Conservation (phyloP, 2,888 invertebrate genomes). For the Tricholauxania praeusta region DNA sequence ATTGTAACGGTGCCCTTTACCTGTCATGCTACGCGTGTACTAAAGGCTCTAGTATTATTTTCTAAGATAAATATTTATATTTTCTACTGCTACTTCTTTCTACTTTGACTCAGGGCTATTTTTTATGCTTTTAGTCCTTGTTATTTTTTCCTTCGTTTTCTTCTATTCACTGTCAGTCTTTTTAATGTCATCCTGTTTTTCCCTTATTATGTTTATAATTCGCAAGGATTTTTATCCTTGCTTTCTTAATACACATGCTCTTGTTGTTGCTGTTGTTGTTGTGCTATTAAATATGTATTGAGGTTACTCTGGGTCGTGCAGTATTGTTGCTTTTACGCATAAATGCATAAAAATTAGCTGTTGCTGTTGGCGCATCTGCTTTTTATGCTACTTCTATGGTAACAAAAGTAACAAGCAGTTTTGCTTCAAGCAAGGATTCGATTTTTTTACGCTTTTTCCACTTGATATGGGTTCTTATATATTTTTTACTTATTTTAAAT, state of each 20-base stretch:
- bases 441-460: too few species aligned
- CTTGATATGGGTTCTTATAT: too few species aligned
- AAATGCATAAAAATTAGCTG: too few species aligned
- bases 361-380: conserved; percentile 35
- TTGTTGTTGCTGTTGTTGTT: conserved; percentile 15
- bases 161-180: conserved; percentile 1
- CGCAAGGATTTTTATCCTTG: conserved; percentile 42
- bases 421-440: too few species aligned
- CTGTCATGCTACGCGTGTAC: not conserved
- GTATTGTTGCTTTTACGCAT: conserved; percentile 19
- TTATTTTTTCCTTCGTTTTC: conserved; percentile 27
- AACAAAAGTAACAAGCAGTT: too few species aligned
- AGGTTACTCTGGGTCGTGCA: conserved; percentile 29
- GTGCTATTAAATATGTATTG: conserved; percentile 29
- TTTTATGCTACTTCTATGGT: conserved; percentile 1
- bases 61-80: not conserved
- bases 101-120: conserved; percentile 18
- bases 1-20: conserved; percentile 21
- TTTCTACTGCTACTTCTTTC: conserved; percentile 18
- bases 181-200: not conserved
- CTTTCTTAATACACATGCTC: not conserved
- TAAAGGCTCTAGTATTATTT: not conserved
- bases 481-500: too few species aligned
- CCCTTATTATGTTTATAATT: not conserved
- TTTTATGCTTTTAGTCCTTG: conserved; percentile 32